A percentile compares a stretch with the other conserved stretches of the same genome.
Evolutionary conservation across 2,113 vertebrate genomes (phyloP).

Genomic region (Apaloderma vittatum): DNA sequence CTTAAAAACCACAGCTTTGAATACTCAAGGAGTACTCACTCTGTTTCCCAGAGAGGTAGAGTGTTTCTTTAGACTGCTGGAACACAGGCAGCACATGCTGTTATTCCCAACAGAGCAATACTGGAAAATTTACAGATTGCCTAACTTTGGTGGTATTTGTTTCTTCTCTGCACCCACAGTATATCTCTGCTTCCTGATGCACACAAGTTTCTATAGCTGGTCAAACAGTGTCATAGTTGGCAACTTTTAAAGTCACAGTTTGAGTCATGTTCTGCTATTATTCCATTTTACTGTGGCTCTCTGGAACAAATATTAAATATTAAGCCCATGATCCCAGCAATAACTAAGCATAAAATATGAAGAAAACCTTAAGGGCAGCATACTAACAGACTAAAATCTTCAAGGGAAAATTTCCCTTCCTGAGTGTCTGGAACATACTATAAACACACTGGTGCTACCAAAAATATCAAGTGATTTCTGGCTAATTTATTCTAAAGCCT

Average conservation of each 20-base stretch:
- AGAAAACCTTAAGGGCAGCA: slow-evolving; percentile 50
- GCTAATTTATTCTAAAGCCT: slow-evolving; percentile 55
- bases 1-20: not conserved
- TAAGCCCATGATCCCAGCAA: slow-evolving; percentile 52
- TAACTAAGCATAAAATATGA: slow-evolving; percentile 41
- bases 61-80: not conserved
- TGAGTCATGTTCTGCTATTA: slow-evolving; percentile 67
- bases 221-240: slow-evolving; percentile 40
- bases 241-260: slow-evolving; percentile 42
- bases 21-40: not conserved
- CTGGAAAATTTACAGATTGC: not conserved
- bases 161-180: not conserved
- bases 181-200: not conserved
- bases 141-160: not conserved
- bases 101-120: not conserved
- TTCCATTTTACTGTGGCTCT: not conserved
- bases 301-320: slow-evolving; percentile 57
- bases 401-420: slow-evolving; percentile 36
- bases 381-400: slow-evolving; percentile 12
- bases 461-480: slow-evolving; percentile 57
- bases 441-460: slow-evolving; percentile 50
- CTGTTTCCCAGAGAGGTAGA: not conserved
- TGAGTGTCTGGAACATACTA: slow-evolving; percentile 34
- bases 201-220: slow-evolving; percentile 36
- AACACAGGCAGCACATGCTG: not conserved